Conservation (phyloP, 2,888 invertebrate genomes). For the Neria commutata region DNA sequence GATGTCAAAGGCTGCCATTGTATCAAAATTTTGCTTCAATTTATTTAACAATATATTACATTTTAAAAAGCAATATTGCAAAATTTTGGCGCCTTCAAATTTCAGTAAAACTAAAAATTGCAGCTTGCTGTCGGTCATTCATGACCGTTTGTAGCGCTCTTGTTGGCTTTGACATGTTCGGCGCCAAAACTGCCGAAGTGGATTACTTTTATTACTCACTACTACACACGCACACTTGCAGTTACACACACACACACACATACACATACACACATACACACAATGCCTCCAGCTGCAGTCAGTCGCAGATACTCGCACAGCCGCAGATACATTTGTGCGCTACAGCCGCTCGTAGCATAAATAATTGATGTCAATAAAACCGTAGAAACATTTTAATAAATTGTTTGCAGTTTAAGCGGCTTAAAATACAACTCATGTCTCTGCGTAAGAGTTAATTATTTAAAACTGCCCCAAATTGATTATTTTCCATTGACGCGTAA, state of each 20-base stretch:
- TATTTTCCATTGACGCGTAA: background rate
- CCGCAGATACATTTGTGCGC: background rate
- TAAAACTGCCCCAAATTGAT: background rate
- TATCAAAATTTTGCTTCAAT: no score
- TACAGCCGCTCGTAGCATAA: conserved; percentile 13
- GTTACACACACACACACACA: conserved; percentile 6
- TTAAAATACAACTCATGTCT: conserved; percentile 2
- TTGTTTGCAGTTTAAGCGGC: conserved; percentile 24
- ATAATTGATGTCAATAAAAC: conserved; percentile 24
- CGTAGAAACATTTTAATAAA: conserved; percentile 28
- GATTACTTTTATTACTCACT: conserved; percentile 22
- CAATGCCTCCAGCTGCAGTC: background rate
- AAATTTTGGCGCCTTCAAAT: no score
- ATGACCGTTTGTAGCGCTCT: background rate
- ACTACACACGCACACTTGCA: background rate
- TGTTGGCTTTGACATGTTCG: background rate
- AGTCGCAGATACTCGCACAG: background rate
- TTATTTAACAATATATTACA: no score
- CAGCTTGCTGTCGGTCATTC: background rate
- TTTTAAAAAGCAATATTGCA: no score
- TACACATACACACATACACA: conserved; percentile 2
- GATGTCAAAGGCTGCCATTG: no score
- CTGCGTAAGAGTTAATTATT: background rate
- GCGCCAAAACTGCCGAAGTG: conserved; percentile 8
- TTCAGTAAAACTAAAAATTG: background rate